Conservation (phyloP, 2,888 invertebrate genomes). For the Scrobipalpa costella region DNA sequence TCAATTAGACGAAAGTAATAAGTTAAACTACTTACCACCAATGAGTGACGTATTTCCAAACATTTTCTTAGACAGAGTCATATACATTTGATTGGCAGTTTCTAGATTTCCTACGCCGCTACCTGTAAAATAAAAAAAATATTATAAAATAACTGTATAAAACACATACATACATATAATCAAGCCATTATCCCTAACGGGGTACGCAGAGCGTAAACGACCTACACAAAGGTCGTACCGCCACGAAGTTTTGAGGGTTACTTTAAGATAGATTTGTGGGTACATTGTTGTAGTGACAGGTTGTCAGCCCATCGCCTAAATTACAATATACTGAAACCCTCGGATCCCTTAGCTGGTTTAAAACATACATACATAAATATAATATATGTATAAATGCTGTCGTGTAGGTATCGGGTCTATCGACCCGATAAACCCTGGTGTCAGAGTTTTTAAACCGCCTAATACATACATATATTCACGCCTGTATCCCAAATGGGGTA, state of each 20-base stretch:
- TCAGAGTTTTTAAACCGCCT: too few species aligned
- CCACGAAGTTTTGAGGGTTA: background rate
- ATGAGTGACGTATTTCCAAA: conserved; percentile 71
- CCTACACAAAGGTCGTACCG: too few species aligned
- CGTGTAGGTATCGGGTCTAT: too few species aligned
- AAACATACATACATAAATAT: too few species aligned
- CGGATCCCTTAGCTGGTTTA: background rate
- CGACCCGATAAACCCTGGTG: too few species aligned
- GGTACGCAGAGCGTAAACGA: too few species aligned
- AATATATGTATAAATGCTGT: too few species aligned
- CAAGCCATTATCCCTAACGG: too few species aligned
- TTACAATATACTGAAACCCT: background rate
- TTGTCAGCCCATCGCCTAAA: too few species aligned
- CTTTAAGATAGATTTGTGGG: background rate
- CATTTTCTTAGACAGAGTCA: conserved; percentile 69
- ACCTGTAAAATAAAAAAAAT: conserved; percentile 40
- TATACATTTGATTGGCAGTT: conserved; percentile 67
- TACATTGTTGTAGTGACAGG: background rate
- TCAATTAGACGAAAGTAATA: background rate
- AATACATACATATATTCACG: too few species aligned
- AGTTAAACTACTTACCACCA: conserved; percentile 48
- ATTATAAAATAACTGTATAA: background rate
- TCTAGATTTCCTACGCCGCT: conserved; percentile 64
- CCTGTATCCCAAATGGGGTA: too few species aligned
- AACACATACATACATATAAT: too few species aligned